A percentile compares a stretch with the other conserved stretches of the same genome.
Evolutionary conservation across 2,797 vertebrate species (phyloP).

Genomic region (Bryconaethiops microstoma): DNA sequence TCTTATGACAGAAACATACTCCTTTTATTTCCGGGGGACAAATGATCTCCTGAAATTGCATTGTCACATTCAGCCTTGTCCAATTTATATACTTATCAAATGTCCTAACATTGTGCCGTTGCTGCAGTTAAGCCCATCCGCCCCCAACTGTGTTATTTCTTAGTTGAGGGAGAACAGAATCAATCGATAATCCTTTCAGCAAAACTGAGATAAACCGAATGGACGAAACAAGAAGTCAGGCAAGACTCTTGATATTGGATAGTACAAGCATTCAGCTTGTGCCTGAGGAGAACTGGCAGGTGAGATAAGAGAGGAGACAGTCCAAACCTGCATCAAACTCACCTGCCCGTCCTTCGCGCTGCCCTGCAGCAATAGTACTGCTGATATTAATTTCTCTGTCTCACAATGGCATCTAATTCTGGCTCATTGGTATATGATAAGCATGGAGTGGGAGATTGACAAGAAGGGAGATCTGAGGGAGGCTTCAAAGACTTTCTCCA

Average conservation of each 20-base stretch:
- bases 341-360: background rate
- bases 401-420: conserved; percentile 25
- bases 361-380: background rate
- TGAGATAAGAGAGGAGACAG: conserved; percentile 6
- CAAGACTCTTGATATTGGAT: background rate
- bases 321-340: conserved; percentile 1
- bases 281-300: conserved; percentile 25
- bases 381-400: conserved; percentile 26
- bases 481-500: conserved; percentile 45
- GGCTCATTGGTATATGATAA: conserved; percentile 12
- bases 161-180: background rate
- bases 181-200: background rate
- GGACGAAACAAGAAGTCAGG: conserved; percentile 3
- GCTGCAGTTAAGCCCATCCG: no score
- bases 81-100: no score
- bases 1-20: no score
- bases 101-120: no score
- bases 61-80: no score
- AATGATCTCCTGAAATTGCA: no score
- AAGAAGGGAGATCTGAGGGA: conserved; percentile 42
- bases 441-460: conserved; percentile 21
- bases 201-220: background rate
- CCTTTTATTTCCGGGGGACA: no score
- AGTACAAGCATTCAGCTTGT: background rate
- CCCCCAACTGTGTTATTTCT: no score